Base-by-base conservation (phyloP, 2,888 invertebrate species). In the Ditylenchus weischeri region DNA sequence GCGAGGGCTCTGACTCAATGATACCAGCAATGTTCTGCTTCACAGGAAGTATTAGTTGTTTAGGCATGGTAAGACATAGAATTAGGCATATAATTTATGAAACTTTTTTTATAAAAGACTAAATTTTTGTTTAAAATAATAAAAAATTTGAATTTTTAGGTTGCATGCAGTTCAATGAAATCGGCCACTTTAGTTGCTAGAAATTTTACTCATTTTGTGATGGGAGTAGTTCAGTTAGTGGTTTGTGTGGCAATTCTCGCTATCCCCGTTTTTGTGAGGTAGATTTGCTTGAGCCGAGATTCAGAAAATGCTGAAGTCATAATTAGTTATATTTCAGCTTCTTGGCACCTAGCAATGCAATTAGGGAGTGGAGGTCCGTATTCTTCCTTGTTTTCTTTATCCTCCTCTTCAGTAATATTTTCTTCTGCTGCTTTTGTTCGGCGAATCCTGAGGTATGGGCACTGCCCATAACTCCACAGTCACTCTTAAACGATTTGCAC, bases 221-320 rank as follows among this genome's bases (percentile, higher is more conserved):
- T 76, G 76, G 72, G 66, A 11, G 63, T 77, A 49, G 75, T 75
- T n/a, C 76, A 74, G 72, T 65, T 76, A 47, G 73, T 76, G 38
- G 62, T 72, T 47, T 72, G 76, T 65, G 65, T 73, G 10, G 73
- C 72, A 35, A 74, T 74, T 69, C 64, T 76, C 43, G 21, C 62
- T 21, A 69, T 75, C 36, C 76, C 76, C 13, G 63, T 72, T 38
- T 23, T 77, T 21, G 76, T 76, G 18, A 66, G 68, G 43, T 43
- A 43, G 38, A 11, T 38, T 38, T 6, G 43, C 13, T 43, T 43
- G 11, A 43, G 43, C 8, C 43, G 8, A 10, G 3, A 15, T 43
- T 43, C 29, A 29, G 8, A 43, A 43, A 8, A 8, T 43, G 43
- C 3, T 43, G 3, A 29, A 29, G 29, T 29, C 15, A 43, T 43